Evolutionary conservation across 2,113 vertebrate species (phyloP).

Genomic region (Salvelinus alpinus): DNA sequence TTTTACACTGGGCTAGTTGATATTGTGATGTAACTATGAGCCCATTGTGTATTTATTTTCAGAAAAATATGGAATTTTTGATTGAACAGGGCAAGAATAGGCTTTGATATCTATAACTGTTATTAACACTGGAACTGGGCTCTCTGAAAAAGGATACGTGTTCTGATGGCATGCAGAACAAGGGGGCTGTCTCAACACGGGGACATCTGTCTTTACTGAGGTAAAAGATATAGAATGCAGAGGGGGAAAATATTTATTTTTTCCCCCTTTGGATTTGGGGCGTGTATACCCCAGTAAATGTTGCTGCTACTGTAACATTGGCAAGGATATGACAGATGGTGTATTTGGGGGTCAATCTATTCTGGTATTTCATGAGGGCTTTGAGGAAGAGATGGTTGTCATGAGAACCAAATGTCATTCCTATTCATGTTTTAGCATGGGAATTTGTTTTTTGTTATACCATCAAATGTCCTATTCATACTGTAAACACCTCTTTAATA

Average conservation of each 20-base stretch:
- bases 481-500: constrained; percentile 33
- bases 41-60: constrained; percentile 36
- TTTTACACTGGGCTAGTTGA: constrained; percentile 67
- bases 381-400: constrained; percentile 35
- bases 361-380: background rate
- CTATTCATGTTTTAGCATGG: constrained; percentile 60
- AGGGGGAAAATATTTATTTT: background rate
- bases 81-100: constrained; percentile 6
- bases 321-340: constrained; percentile 38
- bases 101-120: constrained; percentile 22
- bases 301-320: constrained; percentile 70
- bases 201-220: constrained; percentile 51
- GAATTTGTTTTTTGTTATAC: constrained; percentile 37
- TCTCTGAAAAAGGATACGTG: constrained; percentile 30
- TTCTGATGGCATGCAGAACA: constrained; percentile 24
- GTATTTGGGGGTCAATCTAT: background rate
- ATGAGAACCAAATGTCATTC: constrained; percentile 63
- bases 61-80: constrained; percentile 26
- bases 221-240: constrained; percentile 3
- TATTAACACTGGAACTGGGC: constrained; percentile 26
- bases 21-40: constrained; percentile 24
- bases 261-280: constrained; percentile 35
- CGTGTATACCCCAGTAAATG: constrained; percentile 55
- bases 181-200: constrained; percentile 57
- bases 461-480: constrained; percentile 60